A percentile compares a stretch with the other conserved stretches of the same genome.
Evolutionary conservation across 2,888 invertebrate species (phyloP).

Genomic region (Eumacrocentrus americanus): DNA sequence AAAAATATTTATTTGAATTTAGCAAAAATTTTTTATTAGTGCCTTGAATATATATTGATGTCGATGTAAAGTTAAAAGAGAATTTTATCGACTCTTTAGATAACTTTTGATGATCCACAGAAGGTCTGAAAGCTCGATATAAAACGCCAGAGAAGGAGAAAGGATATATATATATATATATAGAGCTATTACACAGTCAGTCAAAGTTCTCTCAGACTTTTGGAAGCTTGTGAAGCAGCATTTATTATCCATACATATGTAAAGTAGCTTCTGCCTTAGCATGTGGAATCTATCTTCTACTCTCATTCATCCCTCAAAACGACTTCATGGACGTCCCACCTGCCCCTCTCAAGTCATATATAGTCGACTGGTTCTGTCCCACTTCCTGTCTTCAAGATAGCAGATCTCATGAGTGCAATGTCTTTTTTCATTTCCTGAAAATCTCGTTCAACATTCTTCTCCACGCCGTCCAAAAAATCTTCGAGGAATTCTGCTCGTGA

Average conservation of each 20-base stretch:
- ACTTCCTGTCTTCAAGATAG: constrained; percentile 22
- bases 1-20: background rate
- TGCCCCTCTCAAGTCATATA: background rate
- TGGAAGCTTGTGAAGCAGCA: no score
- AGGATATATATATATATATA: background rate
- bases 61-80: background rate
- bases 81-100: background rate
- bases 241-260: no score
- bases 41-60: background rate
- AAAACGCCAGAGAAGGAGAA: background rate
- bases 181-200: no score
- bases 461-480: constrained; percentile 8
- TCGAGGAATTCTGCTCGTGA: constrained; percentile 12
- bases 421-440: constrained; percentile 10
- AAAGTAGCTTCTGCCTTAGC: no score
- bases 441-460: constrained; percentile 4
- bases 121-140: background rate
- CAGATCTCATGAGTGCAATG: constrained; percentile 24
- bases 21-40: no score
- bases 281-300: no score
- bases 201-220: no score
- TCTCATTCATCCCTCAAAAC: no score
- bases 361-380: constrained; percentile 21
- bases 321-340: no score
- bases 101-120: background rate